Conservation (phyloP, 2,113 vertebrate species). For the Aptenodytes forsteri region DNA sequence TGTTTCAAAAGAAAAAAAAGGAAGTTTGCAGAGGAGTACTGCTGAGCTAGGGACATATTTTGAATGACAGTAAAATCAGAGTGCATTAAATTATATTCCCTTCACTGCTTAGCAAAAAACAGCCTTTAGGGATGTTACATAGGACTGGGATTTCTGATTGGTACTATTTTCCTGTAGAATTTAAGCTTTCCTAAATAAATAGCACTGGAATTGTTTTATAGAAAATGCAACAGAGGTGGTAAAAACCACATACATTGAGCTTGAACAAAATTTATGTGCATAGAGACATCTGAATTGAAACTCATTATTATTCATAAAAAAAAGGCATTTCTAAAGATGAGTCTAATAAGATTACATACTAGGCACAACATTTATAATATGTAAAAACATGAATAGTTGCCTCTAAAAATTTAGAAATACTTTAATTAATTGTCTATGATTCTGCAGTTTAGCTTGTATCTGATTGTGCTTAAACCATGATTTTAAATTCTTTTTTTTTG, state of each 20-base stretch:
- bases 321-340: neutral
- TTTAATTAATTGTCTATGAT: neutral
- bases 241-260: neutral
- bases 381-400: neutral
- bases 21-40: neutral
- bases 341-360: neutral
- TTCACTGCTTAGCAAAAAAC: constrained; percentile 10
- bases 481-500: neutral
- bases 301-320: neutral
- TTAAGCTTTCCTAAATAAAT: neutral
- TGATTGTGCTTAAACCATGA: neutral
- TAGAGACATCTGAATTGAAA: neutral
- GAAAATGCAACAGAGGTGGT: neutral
- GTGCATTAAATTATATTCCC: constrained; percentile 5
- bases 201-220: neutral
- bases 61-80: constrained; percentile 35
- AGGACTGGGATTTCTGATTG: neutral
- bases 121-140: neutral
- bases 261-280: neutral
- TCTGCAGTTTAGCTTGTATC: neutral
- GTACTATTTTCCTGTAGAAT: constrained; percentile 1
- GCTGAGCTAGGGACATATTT: constrained; percentile 25
- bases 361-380: neutral
- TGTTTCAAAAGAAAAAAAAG: neutral
- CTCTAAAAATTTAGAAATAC: neutral